Conservation (phyloP, 2,113 vertebrate genomes). For the Mormyrus iriodes region DNA sequence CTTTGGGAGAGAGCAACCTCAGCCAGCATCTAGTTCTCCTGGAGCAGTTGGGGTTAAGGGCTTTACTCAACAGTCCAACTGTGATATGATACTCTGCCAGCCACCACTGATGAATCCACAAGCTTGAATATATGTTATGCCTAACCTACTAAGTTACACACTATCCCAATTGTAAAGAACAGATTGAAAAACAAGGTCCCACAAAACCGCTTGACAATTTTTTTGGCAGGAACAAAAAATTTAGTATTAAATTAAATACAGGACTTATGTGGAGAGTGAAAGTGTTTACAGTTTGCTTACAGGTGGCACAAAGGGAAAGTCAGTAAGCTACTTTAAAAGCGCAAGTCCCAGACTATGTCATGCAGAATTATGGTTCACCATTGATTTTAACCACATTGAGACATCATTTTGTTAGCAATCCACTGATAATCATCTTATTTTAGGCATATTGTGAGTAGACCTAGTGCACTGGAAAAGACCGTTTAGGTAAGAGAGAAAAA, state of each 20-base stretch:
- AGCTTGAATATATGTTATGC: neutral
- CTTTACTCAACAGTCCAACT: neutral
- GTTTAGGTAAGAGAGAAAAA: neutral
- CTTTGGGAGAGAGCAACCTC: neutral
- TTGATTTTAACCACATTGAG: neutral
- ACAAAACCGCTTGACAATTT: neutral
- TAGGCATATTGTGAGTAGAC: neutral
- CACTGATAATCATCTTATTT: neutral
- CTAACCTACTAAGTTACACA: neutral
- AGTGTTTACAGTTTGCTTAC: neutral
- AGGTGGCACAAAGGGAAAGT: neutral
- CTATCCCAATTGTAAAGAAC: neutral
- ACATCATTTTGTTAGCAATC: neutral
- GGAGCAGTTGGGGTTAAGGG: neutral
- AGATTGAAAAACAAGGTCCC: neutral
- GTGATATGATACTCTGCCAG: neutral
- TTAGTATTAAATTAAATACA: neutral
- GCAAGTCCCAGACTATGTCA: neutral
- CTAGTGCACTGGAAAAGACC: neutral
- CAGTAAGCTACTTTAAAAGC: too few species aligned
- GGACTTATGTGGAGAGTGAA: neutral
- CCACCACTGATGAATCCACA: neutral
- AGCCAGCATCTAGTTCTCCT: neutral
- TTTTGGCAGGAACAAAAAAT: neutral
- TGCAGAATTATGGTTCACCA: neutral